Evolutionary conservation across 2,888 invertebrate species (phyloP).

Genomic region (Panorpa germanica): DNA sequence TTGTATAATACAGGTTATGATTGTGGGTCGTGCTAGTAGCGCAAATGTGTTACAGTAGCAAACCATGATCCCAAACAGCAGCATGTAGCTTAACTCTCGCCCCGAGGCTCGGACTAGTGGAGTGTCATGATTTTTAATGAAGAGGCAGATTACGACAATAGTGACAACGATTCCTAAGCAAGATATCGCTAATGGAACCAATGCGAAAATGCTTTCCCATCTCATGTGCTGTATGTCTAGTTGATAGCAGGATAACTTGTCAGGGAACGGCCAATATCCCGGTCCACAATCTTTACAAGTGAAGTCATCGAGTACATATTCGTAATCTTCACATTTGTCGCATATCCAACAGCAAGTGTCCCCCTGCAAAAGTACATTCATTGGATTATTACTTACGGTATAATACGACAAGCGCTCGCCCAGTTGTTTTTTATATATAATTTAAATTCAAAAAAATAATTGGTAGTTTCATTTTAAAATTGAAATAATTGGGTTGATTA

Average conservation of each 20-base stretch:
- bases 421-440: too few species aligned
- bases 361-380: slow-evolving; percentile 24
- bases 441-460: too few species aligned
- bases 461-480: too few species aligned
- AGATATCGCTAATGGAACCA: slow-evolving; percentile 40
- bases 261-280: slow-evolving; percentile 38
- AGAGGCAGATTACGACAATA: slow-evolving; percentile 34
- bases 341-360: slow-evolving; percentile 66
- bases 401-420: too few species aligned
- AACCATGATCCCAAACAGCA: slow-evolving; percentile 37
- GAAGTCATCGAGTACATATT: slow-evolving; percentile 43
- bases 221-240: slow-evolving; percentile 40
- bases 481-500: too few species aligned
- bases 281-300: slow-evolving; percentile 44
- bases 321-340: slow-evolving; percentile 46
- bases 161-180: slow-evolving; percentile 40
- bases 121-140: slow-evolving; percentile 43
- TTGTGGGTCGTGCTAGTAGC: slow-evolving; percentile 34
- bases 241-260: slow-evolving; percentile 39
- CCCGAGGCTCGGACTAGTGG: slow-evolving; percentile 42
- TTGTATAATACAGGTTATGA: slow-evolving; percentile 35
- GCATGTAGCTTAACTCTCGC: slow-evolving; percentile 40
- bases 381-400: too few species aligned
- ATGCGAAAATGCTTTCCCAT: slow-evolving; percentile 43
- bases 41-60: slow-evolving; percentile 44